Evolutionary conservation across 2,888 invertebrate species (phyloP).

Genomic region (Lymantria dispar): DNA sequence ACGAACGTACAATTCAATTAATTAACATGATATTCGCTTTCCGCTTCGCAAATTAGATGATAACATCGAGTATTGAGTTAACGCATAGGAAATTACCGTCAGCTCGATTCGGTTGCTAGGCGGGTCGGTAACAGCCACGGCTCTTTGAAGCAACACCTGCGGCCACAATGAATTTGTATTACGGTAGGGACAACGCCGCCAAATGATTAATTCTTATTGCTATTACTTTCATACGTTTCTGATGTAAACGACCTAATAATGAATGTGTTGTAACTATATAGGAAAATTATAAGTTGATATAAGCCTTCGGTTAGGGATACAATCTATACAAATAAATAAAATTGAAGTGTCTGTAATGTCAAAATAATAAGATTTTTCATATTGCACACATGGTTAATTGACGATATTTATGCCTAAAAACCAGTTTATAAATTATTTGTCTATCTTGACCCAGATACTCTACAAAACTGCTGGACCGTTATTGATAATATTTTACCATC

Average conservation of each 20-base stretch:
- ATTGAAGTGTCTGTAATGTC: too few relatives aligned
- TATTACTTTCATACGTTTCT: neutral
- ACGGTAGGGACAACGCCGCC: conserved; percentile 2
- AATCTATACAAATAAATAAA: too few relatives aligned
- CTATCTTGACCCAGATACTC: too few relatives aligned
- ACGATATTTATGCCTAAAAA: too few relatives aligned
- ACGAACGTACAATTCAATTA: conserved; percentile 18
- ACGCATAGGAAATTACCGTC: conserved; percentile 42
- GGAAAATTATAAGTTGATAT: too few relatives aligned
- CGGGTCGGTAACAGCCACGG: conserved; percentile 18
- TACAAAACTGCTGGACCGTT: too few relatives aligned
- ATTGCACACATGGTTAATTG: too few relatives aligned
- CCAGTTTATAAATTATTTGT: too few relatives aligned
- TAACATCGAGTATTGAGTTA: conserved; percentile 34
- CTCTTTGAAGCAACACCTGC: conserved; percentile 36
- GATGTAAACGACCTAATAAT: neutral
- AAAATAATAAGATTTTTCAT: too few relatives aligned
- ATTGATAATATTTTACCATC: too few relatives aligned
- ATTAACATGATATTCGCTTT: conserved; percentile 34
- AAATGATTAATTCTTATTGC: conserved; percentile 1
- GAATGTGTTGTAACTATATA: neutral
- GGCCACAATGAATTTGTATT: conserved; percentile 25
- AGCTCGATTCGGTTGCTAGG: conserved; percentile 31
- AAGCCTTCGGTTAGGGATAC: too few relatives aligned
- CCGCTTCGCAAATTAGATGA: conserved; percentile 41